Conservation (phyloP, 1,140 invertebrate genomes). For the roundworm (Caenorhabditis elegans) region DNA sequence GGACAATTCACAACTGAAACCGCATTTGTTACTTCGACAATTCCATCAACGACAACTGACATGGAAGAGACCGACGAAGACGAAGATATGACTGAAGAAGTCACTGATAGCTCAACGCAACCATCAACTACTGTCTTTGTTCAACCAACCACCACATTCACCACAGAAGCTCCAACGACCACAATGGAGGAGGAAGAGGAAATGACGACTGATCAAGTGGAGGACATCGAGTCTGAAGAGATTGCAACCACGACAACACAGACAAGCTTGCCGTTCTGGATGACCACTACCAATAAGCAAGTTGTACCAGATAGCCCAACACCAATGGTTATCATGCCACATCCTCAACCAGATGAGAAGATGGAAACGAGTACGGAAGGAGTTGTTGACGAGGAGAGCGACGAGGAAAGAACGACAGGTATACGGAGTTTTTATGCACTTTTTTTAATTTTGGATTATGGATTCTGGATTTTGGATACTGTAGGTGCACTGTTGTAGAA, state of each 20-base stretch:
- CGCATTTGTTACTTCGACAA: neutral
- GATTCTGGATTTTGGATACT: too few species aligned
- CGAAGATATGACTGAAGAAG: slow-evolving; percentile 39
- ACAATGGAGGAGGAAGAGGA: neutral
- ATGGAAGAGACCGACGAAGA: slow-evolving; percentile 45
- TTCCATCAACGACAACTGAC: slow-evolving; percentile 10
- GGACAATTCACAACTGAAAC: neutral
- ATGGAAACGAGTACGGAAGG: slow-evolving; percentile 11
- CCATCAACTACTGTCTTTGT: neutral
- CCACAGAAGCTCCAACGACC: slow-evolving; percentile 19
- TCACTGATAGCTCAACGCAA: slow-evolving; percentile 13
- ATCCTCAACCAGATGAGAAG: neutral
- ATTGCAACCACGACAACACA: slow-evolving; percentile 20
- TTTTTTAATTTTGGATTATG: too few species aligned
- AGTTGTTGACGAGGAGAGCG: slow-evolving; percentile 18
- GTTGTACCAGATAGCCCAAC: neutral
- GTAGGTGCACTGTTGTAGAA: too few species aligned
- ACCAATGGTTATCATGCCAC: slow-evolving; percentile 10
- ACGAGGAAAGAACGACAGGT: slow-evolving; percentile 4
- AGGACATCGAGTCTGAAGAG: neutral
- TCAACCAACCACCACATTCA: slow-evolving; percentile 30
- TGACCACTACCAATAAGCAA: neutral
- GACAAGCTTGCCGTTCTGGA: slow-evolving; percentile 40
- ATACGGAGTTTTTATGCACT: neutral
- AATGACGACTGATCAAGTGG: neutral